Conservation (phyloP, 2,113 vertebrate genomes). For the Cromileptes altivelis region DNA sequence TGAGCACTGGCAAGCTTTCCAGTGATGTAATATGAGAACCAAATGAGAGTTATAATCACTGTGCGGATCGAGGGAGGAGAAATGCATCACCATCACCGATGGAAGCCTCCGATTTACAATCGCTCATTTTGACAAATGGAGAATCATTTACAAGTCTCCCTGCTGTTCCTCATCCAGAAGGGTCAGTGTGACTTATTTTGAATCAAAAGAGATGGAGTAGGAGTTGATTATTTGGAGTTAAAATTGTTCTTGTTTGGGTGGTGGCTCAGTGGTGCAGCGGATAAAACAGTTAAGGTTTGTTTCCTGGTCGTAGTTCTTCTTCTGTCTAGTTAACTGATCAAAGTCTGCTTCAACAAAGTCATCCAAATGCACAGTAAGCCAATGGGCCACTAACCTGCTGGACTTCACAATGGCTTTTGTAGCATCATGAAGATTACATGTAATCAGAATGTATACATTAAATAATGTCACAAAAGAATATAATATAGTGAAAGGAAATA, state of each 20-base stretch:
- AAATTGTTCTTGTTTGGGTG: neutral
- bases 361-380: neutral
- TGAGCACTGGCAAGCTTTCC: slow-evolving; percentile 55
- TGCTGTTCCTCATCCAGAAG: slow-evolving; percentile 23
- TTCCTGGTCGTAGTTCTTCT: neutral
- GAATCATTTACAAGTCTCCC: slow-evolving; percentile 56
- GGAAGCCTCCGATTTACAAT: slow-evolving; percentile 56
- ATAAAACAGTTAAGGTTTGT: slow-evolving; percentile 8
- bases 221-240: neutral
- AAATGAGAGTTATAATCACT: slow-evolving; percentile 74
- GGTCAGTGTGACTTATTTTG: slow-evolving; percentile 28
- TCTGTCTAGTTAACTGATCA: neutral
- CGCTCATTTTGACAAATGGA: slow-evolving; percentile 63
- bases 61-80: slow-evolving; percentile 31
- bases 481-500: neutral
- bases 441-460: neutral
- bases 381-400: neutral
- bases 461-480: neutral
- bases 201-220: slow-evolving; percentile 2
- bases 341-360: neutral
- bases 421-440: neutral
- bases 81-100: slow-evolving; percentile 70
- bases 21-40: slow-evolving; percentile 69
- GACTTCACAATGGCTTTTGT: neutral
- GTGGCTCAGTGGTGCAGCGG: neutral